Evolutionary conservation across 2,888 invertebrate genomes (phyloP).

Genomic region (Nasonia oneida): DNA sequence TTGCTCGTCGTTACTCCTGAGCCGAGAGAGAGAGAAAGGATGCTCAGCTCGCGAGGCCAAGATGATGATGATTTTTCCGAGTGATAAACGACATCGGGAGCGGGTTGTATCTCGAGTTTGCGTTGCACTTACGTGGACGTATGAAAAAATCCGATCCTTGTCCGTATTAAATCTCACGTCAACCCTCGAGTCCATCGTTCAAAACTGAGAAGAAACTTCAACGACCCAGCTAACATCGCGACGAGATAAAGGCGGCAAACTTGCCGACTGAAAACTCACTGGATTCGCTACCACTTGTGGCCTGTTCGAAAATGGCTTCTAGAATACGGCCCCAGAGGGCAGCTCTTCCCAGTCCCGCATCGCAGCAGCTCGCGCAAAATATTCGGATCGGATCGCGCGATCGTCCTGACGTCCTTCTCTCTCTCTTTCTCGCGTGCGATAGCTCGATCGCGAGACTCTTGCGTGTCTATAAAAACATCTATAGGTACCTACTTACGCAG

Average conservation of each 20-base stretch:
- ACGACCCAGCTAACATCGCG: slow-evolving; percentile 22
- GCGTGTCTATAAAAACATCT: not conserved
- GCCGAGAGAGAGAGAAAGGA: slow-evolving; percentile 13
- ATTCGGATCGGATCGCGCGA: not conserved
- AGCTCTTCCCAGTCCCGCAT: not conserved
- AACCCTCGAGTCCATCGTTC: not conserved
- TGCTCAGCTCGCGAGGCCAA: not conserved
- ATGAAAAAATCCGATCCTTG: not conserved
- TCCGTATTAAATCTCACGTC: too few species aligned
- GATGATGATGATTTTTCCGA: slow-evolving; percentile 15
- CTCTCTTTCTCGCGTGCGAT: too few species aligned
- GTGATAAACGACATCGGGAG: not conserved
- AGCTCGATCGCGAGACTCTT: too few species aligned
- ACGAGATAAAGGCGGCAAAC: not conserved
- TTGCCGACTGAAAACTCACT: slow-evolving; percentile 14
- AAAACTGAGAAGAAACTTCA: slow-evolving; percentile 36
- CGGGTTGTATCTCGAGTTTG: too few species aligned
- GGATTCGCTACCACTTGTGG: slow-evolving; percentile 5
- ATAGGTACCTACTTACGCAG: not conserved
- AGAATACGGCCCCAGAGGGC: not conserved
- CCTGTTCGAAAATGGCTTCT: not conserved
- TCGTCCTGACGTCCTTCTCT: too few species aligned
- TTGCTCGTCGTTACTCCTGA: slow-evolving; percentile 40
- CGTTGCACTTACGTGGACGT: too few species aligned
- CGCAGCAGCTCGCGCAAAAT: not conserved